phyloP scores from a whole-genome alignment of 2,797 vertebrate genomes.

The Discoglossus pictus region DNA sequence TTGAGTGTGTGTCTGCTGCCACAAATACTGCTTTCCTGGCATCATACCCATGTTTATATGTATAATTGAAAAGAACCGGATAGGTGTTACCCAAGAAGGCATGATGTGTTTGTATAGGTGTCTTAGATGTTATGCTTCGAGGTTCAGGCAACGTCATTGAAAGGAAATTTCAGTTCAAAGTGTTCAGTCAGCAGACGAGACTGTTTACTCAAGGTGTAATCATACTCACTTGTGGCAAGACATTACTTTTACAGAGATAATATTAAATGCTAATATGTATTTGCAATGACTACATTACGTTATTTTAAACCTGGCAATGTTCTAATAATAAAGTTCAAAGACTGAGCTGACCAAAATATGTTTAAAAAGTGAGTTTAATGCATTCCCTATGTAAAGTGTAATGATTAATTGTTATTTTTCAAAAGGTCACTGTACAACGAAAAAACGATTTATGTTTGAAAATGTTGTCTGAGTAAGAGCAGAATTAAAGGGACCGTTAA shows the following conservation, averaged over 20 bases:
- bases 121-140: conserved; percentile 32
- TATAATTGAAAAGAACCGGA: conserved; percentile 45
- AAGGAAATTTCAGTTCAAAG: conserved; percentile 7
- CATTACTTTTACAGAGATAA: neutral
- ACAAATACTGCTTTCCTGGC: conserved; percentile 47
- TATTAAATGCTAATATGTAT: neutral
- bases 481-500: too few relatives aligned
- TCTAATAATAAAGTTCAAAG: neutral
- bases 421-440: too few relatives aligned
- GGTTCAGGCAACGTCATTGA: conserved; percentile 22
- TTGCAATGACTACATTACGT: neutral
- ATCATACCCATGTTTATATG: conserved; percentile 43
- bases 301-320: neutral
- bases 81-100: conserved; percentile 44
- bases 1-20: conserved; percentile 42
- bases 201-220: conserved; percentile 33
- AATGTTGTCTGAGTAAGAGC: too few relatives aligned
- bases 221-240: conserved; percentile 9
- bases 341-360: neutral
- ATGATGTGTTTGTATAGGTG: conserved; percentile 41
- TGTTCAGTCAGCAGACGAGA: conserved; percentile 32
- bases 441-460: too few relatives aligned
- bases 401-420: too few relatives aligned
- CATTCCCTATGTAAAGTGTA: too few relatives aligned
- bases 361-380: neutral